Conservation (phyloP, 2,888 invertebrate genomes). For the Cryptophagus acutangulus region DNA sequence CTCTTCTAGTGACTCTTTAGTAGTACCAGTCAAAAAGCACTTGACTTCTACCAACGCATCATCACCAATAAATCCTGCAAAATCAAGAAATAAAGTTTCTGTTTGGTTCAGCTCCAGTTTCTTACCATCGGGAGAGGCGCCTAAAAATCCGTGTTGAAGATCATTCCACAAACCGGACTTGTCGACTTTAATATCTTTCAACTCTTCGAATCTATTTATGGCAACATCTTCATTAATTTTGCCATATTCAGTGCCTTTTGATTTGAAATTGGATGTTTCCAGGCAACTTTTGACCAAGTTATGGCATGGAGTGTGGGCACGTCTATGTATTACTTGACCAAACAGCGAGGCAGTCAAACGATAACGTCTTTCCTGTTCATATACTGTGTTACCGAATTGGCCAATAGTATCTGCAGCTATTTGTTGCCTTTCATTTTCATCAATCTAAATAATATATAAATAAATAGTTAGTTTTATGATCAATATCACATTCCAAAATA, state of each 20-base stretch:
- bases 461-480: too few species aligned
- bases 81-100: too few species aligned
- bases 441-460: conserved; percentile 4
- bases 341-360: conserved; percentile 13
- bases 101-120: conserved; percentile 1
- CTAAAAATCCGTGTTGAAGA: too few species aligned
- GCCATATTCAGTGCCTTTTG: conserved; percentile 11
- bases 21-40: conserved; percentile 6
- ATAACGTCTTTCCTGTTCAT: conserved; percentile 3
- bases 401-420: conserved; percentile 6
- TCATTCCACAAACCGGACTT: conserved; percentile 9
- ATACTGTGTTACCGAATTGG: conserved; percentile 11
- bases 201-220: conserved; percentile 5
- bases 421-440: conserved; percentile 4
- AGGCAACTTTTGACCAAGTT: conserved; percentile 5
- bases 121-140: too few species aligned
- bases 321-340: conserved; percentile 10
- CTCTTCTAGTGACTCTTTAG: not conserved
- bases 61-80: conserved; percentile 5
- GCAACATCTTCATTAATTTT: conserved; percentile 11
- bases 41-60: conserved; percentile 10
- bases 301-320: conserved; percentile 7
- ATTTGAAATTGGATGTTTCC: not conserved
- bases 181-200: not conserved
- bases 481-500: too few species aligned